A percentile compares a stretch with the other conserved stretches of the same genome.
Evolutionary conservation across 2,888 invertebrate genomes (phyloP).

Genomic region (Pegoplata infirma): DNA sequence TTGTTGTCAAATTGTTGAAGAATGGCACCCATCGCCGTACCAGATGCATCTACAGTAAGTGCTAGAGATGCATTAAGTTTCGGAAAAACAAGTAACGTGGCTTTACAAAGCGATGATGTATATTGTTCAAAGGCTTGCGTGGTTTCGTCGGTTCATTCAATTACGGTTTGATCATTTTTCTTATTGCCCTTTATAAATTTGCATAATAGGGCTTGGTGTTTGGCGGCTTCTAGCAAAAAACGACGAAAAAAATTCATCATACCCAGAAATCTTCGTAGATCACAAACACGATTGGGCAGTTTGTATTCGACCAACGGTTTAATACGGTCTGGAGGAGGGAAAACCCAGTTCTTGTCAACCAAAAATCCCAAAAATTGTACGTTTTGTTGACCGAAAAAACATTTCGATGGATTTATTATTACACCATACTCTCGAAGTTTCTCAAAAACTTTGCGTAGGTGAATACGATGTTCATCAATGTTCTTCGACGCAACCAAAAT

Average conservation of each 20-base stretch:
- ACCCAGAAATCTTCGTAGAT: constrained; percentile 63
- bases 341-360: constrained; percentile 36
- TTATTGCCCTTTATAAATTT: constrained; percentile 36
- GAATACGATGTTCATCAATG: constrained; percentile 59
- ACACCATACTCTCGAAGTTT: constrained; percentile 64
- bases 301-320: constrained; percentile 53
- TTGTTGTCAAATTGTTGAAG: constrained; percentile 28
- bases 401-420: constrained; percentile 62
- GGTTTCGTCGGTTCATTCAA: constrained; percentile 11
- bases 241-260: constrained; percentile 60
- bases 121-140: constrained; percentile 1
- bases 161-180: constrained; percentile 45
- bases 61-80: constrained; percentile 34
- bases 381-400: constrained; percentile 41
- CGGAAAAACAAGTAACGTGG: constrained; percentile 13
- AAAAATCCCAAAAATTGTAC: constrained; percentile 56
- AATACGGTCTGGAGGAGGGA: constrained; percentile 51
- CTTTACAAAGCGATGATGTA: constrained; percentile 5
- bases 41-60: constrained; percentile 13
- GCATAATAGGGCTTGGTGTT: constrained; percentile 26
- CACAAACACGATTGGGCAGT: constrained; percentile 49
- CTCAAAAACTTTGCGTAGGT: constrained; percentile 63
- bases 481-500: constrained; percentile 65
- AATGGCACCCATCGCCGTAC: constrained; percentile 26
- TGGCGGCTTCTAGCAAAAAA: constrained; percentile 43